Evolutionary conservation across 1,140 invertebrate species (phyloP).

Genomic region (Bombus superbus): DNA sequence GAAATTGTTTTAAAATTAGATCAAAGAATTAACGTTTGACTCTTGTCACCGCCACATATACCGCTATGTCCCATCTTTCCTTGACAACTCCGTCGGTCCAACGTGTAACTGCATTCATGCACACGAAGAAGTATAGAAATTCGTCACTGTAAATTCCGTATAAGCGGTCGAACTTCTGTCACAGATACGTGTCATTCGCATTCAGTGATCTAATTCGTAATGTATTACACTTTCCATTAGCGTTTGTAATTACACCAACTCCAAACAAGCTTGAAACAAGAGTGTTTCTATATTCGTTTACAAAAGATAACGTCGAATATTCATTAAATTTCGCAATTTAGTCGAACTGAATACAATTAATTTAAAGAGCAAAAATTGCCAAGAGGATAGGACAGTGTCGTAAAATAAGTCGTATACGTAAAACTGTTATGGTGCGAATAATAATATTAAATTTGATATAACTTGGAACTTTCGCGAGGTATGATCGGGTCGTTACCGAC

Average conservation of each 20-base stretch:
- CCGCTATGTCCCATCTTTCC: neutral
- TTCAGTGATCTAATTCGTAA: neutral
- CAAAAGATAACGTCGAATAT: neutral
- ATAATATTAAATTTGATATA: too few species aligned
- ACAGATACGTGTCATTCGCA: neutral
- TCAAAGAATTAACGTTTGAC: neutral
- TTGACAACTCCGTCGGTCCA: neutral
- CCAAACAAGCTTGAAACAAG: neutral
- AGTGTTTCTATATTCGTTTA: neutral
- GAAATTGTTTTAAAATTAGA: neutral
- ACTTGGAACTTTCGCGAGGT: too few species aligned
- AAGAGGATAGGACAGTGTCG: neutral
- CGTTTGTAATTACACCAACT: neutral
- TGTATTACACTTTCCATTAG: neutral
- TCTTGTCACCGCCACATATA: neutral
- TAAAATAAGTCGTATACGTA: too few species aligned
- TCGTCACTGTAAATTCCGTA: neutral
- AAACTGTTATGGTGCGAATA: too few species aligned
- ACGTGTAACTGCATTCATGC: neutral
- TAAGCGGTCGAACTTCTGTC: neutral
- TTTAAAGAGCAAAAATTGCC: neutral
- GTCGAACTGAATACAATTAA: neutral
- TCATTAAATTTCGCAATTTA: neutral
- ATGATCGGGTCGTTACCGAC: too few species aligned
- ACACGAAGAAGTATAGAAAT: neutral